Conservation (phyloP, 2,888 invertebrate genomes). For the Ichneumoninae sp. region DNA sequence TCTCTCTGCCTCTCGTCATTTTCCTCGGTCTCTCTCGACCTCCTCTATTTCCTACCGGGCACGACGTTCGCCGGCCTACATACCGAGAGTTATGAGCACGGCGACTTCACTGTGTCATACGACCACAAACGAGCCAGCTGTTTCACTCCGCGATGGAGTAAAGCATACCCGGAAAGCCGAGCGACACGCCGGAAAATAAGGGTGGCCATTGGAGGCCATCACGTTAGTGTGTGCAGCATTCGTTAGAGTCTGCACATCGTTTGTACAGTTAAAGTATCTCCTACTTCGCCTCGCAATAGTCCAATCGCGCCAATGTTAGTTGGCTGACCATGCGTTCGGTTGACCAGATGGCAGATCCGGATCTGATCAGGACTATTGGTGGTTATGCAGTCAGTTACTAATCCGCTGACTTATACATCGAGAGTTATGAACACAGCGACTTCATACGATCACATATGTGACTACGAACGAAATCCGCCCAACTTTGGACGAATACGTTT, state of each 20-base stretch:
- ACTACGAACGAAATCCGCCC: conserved; percentile 13
- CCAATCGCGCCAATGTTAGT: neutral
- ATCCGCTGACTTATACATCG: conserved; percentile 75
- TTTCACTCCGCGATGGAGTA: conserved; percentile 29
- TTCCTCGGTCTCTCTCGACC: conserved; percentile 30
- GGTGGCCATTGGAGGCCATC: neutral
- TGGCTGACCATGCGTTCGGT: no score
- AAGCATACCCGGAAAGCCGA: neutral
- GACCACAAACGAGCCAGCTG: conserved; percentile 56
- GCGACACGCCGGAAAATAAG: conserved; percentile 9
- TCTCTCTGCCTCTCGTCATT: conserved; percentile 17
- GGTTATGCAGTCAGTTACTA: neutral
- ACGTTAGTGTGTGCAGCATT: neutral
- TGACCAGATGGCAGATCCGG: neutral
- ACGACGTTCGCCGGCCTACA: conserved; percentile 74
- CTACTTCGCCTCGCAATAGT: neutral
- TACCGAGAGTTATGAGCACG: conserved; percentile 75
- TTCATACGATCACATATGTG: conserved; percentile 67
- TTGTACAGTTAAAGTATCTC: neutral
- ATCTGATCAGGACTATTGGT: neutral
- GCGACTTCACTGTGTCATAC: conserved; percentile 74
- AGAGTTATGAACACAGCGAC: conserved; percentile 74
- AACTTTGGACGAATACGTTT: no score
- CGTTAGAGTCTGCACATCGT: neutral
- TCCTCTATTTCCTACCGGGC: conserved; percentile 39